Conservation (phyloP, 1,140 invertebrate genomes). For the Drosophila baimaii region DNA sequence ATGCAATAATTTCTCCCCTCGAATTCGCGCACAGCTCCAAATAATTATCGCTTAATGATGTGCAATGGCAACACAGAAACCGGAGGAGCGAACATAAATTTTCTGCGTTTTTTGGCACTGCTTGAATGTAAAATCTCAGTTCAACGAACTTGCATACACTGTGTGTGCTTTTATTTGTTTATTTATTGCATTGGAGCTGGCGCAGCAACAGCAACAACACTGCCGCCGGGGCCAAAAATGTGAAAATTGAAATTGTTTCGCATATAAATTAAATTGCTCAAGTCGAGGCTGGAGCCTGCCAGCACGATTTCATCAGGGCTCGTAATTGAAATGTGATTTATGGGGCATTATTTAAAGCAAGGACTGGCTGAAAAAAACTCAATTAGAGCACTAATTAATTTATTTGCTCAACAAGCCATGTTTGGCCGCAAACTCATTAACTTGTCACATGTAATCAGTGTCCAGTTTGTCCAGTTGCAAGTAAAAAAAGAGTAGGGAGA, state of each 20-base stretch:
- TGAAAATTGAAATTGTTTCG: constrained; percentile 51
- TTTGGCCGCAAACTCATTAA: constrained; percentile 82
- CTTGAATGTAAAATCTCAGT: constrained; percentile 28
- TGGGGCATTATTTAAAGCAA: constrained; percentile 56
- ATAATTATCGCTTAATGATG: constrained; percentile 82
- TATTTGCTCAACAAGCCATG: constrained; percentile 80
- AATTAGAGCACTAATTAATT: constrained; percentile 80
- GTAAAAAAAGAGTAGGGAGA: constrained; percentile 12
- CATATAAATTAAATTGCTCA: constrained; percentile 55
- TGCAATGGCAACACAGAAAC: constrained; percentile 50
- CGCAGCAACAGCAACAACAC: not conserved
- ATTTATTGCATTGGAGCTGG: constrained; percentile 21
- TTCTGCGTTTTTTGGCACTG: constrained; percentile 52
- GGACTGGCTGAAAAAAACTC: constrained; percentile 54
- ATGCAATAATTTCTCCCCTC: constrained; percentile 46
- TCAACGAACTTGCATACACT: constrained; percentile 47
- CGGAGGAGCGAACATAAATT: constrained; percentile 60
- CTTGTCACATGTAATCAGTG: constrained; percentile 82
- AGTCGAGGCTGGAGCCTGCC: constrained; percentile 23
- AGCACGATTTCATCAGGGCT: constrained; percentile 37
- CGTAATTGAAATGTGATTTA: constrained; percentile 66
- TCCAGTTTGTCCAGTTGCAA: constrained; percentile 37
- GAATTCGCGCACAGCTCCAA: constrained; percentile 33
- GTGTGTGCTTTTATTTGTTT: constrained; percentile 43
- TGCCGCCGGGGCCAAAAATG: constrained; percentile 10